Conservation (phyloP, 2,797 vertebrate species). For the Smutsia gigantea region DNA sequence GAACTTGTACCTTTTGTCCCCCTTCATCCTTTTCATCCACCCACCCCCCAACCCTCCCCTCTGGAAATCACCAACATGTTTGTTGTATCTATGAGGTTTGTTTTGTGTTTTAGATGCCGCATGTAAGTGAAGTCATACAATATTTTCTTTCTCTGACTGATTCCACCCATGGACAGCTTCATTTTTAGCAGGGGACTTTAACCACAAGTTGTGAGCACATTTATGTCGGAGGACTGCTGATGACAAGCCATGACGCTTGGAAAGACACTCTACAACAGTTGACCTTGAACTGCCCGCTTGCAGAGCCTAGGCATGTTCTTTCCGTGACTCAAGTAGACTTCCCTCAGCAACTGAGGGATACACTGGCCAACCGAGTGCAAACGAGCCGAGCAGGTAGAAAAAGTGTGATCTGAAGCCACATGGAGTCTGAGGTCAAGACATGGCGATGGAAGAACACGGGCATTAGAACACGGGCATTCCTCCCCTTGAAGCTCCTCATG, state of each 20-base stretch:
- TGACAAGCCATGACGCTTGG: accelerated
- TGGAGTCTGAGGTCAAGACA: constrained; percentile 31
- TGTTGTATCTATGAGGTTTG: neutral
- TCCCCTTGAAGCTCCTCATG: constrained; percentile 10
- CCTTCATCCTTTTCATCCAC: neutral
- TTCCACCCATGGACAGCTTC: neutral
- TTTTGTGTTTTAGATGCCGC: neutral
- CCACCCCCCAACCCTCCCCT: neutral
- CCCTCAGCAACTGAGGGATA: neutral
- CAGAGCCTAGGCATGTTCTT: neutral
- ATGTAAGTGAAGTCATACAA: neutral
- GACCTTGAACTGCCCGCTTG: neutral
- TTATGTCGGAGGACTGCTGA: neutral
- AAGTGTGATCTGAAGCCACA: constrained; percentile 39
- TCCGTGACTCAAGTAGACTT: constrained; percentile 24
- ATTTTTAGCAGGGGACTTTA: neutral
- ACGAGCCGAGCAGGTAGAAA: constrained; percentile 64
- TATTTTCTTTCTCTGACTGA: neutral
- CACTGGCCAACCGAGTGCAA: constrained; percentile 51
- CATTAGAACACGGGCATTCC: constrained; percentile 41
- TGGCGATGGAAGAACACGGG: constrained; percentile 55
- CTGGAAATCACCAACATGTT: neutral
- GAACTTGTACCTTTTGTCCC: neutral
- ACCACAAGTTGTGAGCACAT: neutral
- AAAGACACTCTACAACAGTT: neutral